Percentiles rank a stretch among this genome's conserved stretches.
phyloP scores from a whole-genome alignment of 2,113 vertebrate species.

The Tor tambroides region DNA sequence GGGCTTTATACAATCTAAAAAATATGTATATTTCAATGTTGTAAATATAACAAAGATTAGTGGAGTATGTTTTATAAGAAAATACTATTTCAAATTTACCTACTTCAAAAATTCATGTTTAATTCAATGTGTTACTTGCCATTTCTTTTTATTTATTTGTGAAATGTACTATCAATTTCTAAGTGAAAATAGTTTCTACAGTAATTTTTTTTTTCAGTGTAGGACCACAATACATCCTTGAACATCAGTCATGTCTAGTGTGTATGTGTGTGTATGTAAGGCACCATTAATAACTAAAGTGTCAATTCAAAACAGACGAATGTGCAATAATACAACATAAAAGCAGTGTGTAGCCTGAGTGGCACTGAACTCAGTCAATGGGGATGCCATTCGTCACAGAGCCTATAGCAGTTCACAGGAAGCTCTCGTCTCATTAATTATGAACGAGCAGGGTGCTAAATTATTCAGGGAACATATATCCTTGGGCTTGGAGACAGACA shows the following conservation, averaged over 20 bases:
- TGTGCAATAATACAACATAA: constrained; percentile 15
- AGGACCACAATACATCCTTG: background rate
- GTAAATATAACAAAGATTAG: too few relatives aligned
- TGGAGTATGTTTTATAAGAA: too few relatives aligned
- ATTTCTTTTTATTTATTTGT: background rate
- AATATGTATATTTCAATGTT: too few relatives aligned
- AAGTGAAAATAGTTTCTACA: background rate
- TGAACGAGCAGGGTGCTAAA: constrained; percentile 75
- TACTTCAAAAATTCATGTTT: too few relatives aligned
- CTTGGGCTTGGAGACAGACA: constrained; percentile 65
- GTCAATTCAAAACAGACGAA: background rate
- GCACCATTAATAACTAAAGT: background rate
- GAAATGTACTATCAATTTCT: background rate
- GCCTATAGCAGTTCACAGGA: constrained; percentile 71
- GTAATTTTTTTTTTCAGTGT: background rate
- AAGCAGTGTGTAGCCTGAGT: constrained; percentile 6
- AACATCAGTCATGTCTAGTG: background rate
- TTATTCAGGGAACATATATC: constrained; percentile 79
- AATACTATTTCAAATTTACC: too few relatives aligned
- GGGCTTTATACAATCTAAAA: too few relatives aligned
- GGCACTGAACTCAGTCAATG: constrained; percentile 34
- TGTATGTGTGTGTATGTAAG: background rate
- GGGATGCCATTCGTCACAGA: constrained; percentile 48
- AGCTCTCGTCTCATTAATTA: constrained; percentile 76
- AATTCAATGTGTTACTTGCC: too few relatives aligned